These are phyloP conservation scores for Drosophila pandora DNA, from an alignment of 1,140 invertebrate genomes.

Conservation along the genomic window DNA sequence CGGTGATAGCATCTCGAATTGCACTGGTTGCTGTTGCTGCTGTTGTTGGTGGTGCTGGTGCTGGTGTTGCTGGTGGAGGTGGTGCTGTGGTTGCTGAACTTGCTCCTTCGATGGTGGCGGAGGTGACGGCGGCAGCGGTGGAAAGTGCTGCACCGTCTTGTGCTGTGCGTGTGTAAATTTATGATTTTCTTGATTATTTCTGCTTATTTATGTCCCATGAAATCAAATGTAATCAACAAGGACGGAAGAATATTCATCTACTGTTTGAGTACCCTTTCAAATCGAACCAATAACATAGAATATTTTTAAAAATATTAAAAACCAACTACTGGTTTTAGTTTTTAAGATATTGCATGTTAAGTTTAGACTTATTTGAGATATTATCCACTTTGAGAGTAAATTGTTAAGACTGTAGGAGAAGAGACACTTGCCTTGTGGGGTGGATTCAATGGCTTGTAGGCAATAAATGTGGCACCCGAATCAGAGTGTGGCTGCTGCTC, in stretches of 20 bases:
- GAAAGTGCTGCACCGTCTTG: conserved; percentile 81
- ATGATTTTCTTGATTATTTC: conserved; percentile 69
- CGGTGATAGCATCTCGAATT: conserved; percentile 44
- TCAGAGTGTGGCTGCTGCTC: conserved; percentile 37
- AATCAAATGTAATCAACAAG: conserved; percentile 28
- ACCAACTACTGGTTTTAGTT: too few species aligned
- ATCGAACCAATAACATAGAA: not conserved
- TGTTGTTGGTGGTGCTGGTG: conserved; percentile 28
- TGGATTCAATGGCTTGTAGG: conserved; percentile 73
- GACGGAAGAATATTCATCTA: not conserved
- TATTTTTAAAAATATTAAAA: not conserved
- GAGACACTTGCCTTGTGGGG: conserved; percentile 63
- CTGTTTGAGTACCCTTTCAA: conserved; percentile 4
- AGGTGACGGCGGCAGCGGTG: conserved; percentile 60
- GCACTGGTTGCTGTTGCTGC: conserved; percentile 27
- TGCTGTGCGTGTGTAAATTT: conserved; percentile 70
- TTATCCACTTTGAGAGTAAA: not conserved
- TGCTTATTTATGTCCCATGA: conserved; percentile 59
- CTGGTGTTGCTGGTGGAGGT: conserved; percentile 36
- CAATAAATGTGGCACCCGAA: conserved; percentile 67
- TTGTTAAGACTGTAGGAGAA: not conserved
- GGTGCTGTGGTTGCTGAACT: conserved; percentile 20
- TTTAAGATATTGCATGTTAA: not conserved
- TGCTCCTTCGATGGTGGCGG: conserved; percentile 33
- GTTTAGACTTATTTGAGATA: not conserved